Base-by-base conservation (phyloP, 2,113 vertebrate species). In the Pseudorasbora parva region DNA sequence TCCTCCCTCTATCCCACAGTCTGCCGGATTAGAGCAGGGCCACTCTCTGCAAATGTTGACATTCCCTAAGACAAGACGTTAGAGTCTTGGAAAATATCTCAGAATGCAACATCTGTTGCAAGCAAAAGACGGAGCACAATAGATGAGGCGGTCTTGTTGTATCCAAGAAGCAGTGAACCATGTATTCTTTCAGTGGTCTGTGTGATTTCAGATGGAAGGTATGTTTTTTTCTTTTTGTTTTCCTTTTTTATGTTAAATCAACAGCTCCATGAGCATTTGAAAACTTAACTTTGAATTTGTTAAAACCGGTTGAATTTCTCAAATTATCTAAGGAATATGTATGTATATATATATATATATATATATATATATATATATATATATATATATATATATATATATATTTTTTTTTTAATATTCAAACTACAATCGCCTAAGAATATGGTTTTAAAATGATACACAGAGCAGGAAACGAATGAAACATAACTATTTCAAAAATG, bases 11-110 rank as follows among this genome's bases (percentile, higher is more conserved):
- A 45, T 85, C 59, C 81, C 81, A 47, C 82, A 86, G 73, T 84
- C 86, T 84, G 71, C 69, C 45, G 72, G 87, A 88, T 83, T 85
- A 87, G 87, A 88, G 64, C 56, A 73, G 81, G 78, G 60, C 77
- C 85, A 88, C 83, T 84, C 88, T 84, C 59, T 59, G 83, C 73
- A 85, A 85, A 88, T 80, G 85, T 84, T 88, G 87, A 88, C 87
- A 86, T 72, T 89, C 86, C 83, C 82, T 30, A 69, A 81, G 54
- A 68, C 47, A 37, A 82, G 79, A 72, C 51, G 69, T 82, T 71
- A 14, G 81, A 23, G 59, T 81, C 86, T 81, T 49, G 37, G 78
- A 84, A 82, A 89, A 86, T 82, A 84, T 84, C 82, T 86, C 71
- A 79, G 82, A 78, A 78, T 56, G 73, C 76, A 84, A 74, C 25